A percentile compares a stretch with the other conserved stretches of the same genome.
Evolutionary conservation across 1,140 invertebrate species (phyloP).

Genomic region (Nixonia krombeini): DNA sequence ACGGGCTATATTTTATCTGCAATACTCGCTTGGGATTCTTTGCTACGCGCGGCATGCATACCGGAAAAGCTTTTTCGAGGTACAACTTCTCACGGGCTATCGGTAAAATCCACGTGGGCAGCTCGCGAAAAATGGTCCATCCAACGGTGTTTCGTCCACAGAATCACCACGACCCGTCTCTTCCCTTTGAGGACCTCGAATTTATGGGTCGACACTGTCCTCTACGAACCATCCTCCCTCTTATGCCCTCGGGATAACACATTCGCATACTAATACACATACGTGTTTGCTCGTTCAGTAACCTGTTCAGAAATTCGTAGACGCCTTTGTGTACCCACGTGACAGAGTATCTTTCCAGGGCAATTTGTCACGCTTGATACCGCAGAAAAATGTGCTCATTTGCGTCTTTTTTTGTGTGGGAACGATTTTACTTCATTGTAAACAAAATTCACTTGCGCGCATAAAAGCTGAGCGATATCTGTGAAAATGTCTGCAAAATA

Average conservation of each 20-base stretch:
- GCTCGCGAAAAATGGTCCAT: not conserved
- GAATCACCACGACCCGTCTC: too few relatives aligned
- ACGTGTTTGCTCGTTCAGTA: too few relatives aligned
- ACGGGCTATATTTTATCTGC: slow-evolving; percentile 9
- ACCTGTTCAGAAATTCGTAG: slow-evolving; percentile 18
- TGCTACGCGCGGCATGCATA: slow-evolving; percentile 12
- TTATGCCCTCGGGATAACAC: not conserved
- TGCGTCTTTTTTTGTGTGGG: slow-evolving; percentile 5
- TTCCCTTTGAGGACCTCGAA: not conserved
- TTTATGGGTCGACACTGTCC: too few relatives aligned
- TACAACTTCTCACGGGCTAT: slow-evolving; percentile 15
- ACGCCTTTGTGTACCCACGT: slow-evolving; percentile 13
- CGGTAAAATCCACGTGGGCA: not conserved
- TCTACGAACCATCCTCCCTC: too few relatives aligned
- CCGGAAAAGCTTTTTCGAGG: slow-evolving; percentile 22
- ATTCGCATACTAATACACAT: too few relatives aligned
- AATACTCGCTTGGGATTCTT: slow-evolving; percentile 7
- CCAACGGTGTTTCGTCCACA: too few relatives aligned
- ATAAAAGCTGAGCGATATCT: too few relatives aligned
- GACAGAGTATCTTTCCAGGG: slow-evolving; percentile 23
- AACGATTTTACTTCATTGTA: too few relatives aligned
- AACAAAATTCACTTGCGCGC: too few relatives aligned
- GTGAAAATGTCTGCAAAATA: too few relatives aligned
- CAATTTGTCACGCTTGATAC: slow-evolving; percentile 32
- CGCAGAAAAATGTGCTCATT: slow-evolving; percentile 4